A percentile compares a stretch with the other conserved stretches of the same genome.
Evolutionary conservation across 2,888 invertebrate genomes (phyloP).

Genomic region (Crematogaster levior): DNA sequence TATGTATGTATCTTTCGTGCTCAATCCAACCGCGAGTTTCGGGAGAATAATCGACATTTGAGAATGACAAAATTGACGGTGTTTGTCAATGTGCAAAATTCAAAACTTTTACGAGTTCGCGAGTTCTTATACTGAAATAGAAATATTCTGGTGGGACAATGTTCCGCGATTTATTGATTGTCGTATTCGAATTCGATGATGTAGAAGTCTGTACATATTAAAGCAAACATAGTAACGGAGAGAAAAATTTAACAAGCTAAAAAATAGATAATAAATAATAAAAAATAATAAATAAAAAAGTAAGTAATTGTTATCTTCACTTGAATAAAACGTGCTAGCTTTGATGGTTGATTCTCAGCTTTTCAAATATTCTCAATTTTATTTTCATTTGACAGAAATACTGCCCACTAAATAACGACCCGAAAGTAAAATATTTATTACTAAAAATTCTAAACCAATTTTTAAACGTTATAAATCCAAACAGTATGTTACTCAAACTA

Average conservation of each 20-base stretch:
- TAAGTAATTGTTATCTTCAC: background rate
- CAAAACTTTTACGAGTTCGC: background rate
- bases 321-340: background rate
- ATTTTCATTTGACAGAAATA: background rate
- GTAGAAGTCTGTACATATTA: constrained; percentile 27
- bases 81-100: background rate
- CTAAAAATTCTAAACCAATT: background rate
- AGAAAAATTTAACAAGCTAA: constrained; percentile 1
- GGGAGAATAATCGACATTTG: background rate
- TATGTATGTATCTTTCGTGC: background rate
- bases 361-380: background rate
- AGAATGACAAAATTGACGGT: background rate
- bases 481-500: background rate
- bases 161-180: constrained; percentile 58
- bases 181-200: constrained; percentile 51
- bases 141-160: constrained; percentile 22
- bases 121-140: background rate
- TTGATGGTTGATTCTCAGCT: background rate
- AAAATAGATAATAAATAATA: background rate
- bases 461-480: background rate
- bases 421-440: background rate
- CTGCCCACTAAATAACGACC: background rate
- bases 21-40: background rate
- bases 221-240: background rate
- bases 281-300: too few species aligned